Base-by-base conservation (phyloP, 2,888 invertebrate species). In the Thecocarcelia acutangulata region DNA sequence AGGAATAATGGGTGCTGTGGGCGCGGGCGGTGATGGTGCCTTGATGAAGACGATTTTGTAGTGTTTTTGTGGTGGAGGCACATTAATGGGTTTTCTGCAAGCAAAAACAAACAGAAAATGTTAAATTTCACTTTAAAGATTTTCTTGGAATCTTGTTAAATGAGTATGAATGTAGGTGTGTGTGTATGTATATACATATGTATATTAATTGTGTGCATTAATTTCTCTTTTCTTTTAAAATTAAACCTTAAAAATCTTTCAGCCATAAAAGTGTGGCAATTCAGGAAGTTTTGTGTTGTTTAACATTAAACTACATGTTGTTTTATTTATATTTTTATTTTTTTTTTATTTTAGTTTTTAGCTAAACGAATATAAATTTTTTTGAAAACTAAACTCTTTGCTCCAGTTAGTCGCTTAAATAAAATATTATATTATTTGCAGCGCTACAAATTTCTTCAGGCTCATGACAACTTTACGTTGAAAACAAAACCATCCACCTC, bases 41-140 rank as follows among this genome's bases (percentile, higher is more conserved):
- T 95, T 95, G 89, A 95, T 95, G 92, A 95, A 95, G 76, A 95
- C 94, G 87, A 95, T 95, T 89, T 95, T 95, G 92, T 95, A 95
- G 88, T 95, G 95, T 86, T 95, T 95, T 89, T 95, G 95, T n/a
- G 95, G 93, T 24, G 94, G 92, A 24, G 92, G 91, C 50, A 92
- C 91, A 64, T 89, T 87, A 83, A 93, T 91, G 17, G 92, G 92
- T 88, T 92, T 93, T 85, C 92, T 93, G 13, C 0, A 79, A 82
- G 21, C 68, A 69, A 75, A 68, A 72, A 82, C 42, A 24, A 46
- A 24, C 1, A 15, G 24, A n/a, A n/a, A n/a, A n/a, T 21, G 28
- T n/a, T 56, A 13, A 46, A 6, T 59, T 59, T 37, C 15, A 11
- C 0, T 9, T 52, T 37, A 21, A 52, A 24, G 21, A 0, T 33